Evolutionary conservation across 2,113 vertebrate genomes (phyloP).

Genomic region (Xiphophorus hellerii): DNA sequence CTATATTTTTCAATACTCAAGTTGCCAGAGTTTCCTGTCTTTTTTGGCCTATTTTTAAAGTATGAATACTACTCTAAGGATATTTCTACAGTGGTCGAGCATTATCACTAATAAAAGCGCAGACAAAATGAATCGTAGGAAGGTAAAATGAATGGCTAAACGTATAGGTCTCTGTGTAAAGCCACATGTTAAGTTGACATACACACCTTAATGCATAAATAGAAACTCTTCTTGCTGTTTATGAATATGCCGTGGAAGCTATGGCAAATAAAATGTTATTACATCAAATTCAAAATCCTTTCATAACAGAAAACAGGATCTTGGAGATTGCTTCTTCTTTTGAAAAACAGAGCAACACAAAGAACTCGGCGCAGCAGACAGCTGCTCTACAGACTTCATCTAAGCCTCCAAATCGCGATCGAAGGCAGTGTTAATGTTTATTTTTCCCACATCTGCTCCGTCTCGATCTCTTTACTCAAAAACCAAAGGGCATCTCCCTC

Average conservation of each 20-base stretch:
- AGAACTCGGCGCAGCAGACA: constrained; percentile 15
- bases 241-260: neutral
- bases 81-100: no score
- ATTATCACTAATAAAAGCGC: no score
- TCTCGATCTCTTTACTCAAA: constrained; percentile 28
- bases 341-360: neutral
- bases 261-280: neutral
- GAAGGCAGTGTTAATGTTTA: constrained; percentile 49
- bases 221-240: no score
- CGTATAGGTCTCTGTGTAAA: no score
- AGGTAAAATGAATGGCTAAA: neutral
- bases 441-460: constrained; percentile 62
- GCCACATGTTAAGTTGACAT: no score
- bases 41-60: no score
- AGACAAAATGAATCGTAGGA: neutral
- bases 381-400: constrained; percentile 41
- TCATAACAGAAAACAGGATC: no score
- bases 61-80: no score
- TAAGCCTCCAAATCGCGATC: constrained; percentile 40
- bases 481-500: constrained; percentile 49
- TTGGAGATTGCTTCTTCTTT: no score
- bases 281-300: neutral
- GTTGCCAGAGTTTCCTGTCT: neutral
- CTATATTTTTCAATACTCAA: neutral
- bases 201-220: no score